Conservation (phyloP, 2,888 invertebrate species). For the Cataglyphis albicans region DNA sequence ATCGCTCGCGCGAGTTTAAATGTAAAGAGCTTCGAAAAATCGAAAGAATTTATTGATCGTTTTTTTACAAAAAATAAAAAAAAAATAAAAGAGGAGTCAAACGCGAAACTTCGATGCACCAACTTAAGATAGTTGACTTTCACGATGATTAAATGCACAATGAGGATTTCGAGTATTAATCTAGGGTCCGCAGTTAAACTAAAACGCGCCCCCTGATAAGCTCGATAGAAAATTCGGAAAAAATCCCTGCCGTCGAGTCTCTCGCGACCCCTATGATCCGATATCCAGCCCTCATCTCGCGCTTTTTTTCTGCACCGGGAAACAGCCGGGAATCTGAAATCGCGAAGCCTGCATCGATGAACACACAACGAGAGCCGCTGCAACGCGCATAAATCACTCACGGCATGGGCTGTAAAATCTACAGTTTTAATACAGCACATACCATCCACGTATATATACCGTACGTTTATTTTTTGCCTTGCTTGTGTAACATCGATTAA, state of each 20-base stretch:
- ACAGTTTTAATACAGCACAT: slow-evolving; percentile 40
- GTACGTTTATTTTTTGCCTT: slow-evolving; percentile 30
- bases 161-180: slow-evolving; percentile 5
- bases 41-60: not conserved
- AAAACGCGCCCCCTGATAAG: not conserved
- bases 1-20: slow-evolving; percentile 4
- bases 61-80: not conserved
- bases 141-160: slow-evolving; percentile 20
- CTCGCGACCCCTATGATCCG: slow-evolving; percentile 56
- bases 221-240: slow-evolving; percentile 1
- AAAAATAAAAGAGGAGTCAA: not conserved
- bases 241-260: slow-evolving; percentile 35
- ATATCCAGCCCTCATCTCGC: slow-evolving; percentile 59
- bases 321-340: slow-evolving; percentile 47
- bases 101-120: not conserved
- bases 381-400: slow-evolving; percentile 53
- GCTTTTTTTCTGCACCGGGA: slow-evolving; percentile 38
- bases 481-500: slow-evolving; percentile 49
- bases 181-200: slow-evolving; percentile 4
- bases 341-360: slow-evolving; percentile 51
- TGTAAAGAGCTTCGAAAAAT: not conserved
- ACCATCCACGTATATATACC: not conserved
- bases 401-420: slow-evolving; percentile 44
- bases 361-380: slow-evolving; percentile 29
- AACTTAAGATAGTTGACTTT: not conserved